Evolutionary conservation across 2,797 vertebrate species (phyloP), one percentile per base, ranked within the genome.

Genomic region (Alca torda): DNA sequence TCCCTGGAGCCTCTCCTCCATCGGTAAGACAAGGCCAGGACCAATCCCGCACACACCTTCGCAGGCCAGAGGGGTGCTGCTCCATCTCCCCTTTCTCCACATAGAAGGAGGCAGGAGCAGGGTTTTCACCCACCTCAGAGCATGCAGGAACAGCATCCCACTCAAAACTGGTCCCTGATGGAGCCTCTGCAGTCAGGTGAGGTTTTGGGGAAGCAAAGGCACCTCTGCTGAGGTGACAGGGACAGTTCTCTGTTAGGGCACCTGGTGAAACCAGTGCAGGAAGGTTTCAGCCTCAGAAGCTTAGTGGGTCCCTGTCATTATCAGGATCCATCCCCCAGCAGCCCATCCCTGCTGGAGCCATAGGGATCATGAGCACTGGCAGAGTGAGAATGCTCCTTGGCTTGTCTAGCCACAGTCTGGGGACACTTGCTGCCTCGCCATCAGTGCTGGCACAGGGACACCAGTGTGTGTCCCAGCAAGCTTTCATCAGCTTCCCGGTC

Each of bases 191-290:
- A 35, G 23, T 18, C 78, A 65, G 77, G 20, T 60, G 53, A 73
- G 43, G 16, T 35, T 37, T 33, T 20, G 0, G 6, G 67, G 28
- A 28, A 30, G 6, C 1, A 0, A 73, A 64, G 54, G 15, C 9
- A 57, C 24, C 9, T 7, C 24, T 0, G 0, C 2, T 39, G 60
- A 2, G 4, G 16, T 81, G 61, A 74, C n/a, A 37, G 61, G 35
- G 26, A 33, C 31, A 53, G 24, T 11, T 69, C 2, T 3, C 51
- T 89, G 21, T 24, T 37, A 67, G 60, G 43, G 46, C 18, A 53
- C 13, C 14, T 19, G 35, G 14, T 72, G 35, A 85, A 79, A 56
- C 8, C 41, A 30, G 8, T 33, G 35, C 4, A 17, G 60, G 46
- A 56, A 80, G 14, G 10, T 51, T 81, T 87, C 30, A 67, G 51